phyloP scores from a whole-genome alignment of 2,888 invertebrate genomes.

The Xestia rhomboidea region DNA sequence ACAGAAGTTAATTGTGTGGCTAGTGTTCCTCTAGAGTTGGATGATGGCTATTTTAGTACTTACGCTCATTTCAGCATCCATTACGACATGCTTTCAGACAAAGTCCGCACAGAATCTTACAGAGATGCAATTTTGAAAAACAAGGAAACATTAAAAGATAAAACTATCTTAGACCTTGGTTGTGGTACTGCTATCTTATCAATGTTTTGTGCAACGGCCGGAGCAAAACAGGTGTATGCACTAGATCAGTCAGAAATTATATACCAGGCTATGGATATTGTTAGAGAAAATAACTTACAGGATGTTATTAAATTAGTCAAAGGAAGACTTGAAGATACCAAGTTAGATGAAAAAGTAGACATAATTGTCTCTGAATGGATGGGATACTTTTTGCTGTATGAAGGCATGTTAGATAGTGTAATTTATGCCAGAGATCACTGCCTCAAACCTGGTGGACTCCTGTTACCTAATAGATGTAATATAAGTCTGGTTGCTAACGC shows the following conservation, averaged over 20 bases:
- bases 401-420: slow-evolving; percentile 98
- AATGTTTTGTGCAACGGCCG: slow-evolving; percentile 99
- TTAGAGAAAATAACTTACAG: slow-evolving; percentile 95
- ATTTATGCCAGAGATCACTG: slow-evolving; percentile 96
- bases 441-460: slow-evolving; percentile 93
- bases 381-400: slow-evolving; percentile 99
- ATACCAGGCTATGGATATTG: slow-evolving; percentile 98
- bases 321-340: slow-evolving; percentile 96
- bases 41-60: slow-evolving; percentile 95
- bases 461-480: slow-evolving; percentile 96
- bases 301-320: slow-evolving; percentile 94
- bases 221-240: slow-evolving; percentile 97
- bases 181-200: slow-evolving; percentile 99
- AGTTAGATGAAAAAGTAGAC: slow-evolving; percentile 95
- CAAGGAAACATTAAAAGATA: slow-evolving; percentile 92
- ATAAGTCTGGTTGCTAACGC: slow-evolving; percentile 95
- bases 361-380: slow-evolving; percentile 99
- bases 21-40: slow-evolving; percentile 91
- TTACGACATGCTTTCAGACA: slow-evolving; percentile 98
- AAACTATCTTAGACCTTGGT: slow-evolving; percentile 98
- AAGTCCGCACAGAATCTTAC: slow-evolving; percentile 96
- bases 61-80: slow-evolving; percentile 98
- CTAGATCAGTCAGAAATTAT: slow-evolving; percentile 99
- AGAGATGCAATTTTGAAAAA: slow-evolving; percentile 95
- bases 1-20: slow-evolving; percentile 81